phyloP scores from a whole-genome alignment of 1,140 invertebrate genomes.

The Rhyzopertha dominica region DNA sequence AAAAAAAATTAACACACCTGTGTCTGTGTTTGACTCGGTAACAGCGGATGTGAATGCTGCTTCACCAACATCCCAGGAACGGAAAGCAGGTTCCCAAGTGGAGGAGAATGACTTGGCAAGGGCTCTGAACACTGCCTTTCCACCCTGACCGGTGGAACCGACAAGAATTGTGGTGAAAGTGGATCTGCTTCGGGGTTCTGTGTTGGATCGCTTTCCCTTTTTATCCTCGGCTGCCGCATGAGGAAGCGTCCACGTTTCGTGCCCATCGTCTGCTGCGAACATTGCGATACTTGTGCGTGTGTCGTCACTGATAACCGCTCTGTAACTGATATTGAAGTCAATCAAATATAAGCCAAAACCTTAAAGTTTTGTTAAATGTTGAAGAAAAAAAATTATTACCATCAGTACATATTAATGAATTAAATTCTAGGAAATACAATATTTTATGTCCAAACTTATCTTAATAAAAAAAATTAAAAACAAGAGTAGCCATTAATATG shows the following conservation, averaged over 20 bases:
- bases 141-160: slow-evolving; percentile 47
- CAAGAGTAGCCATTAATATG: too few species aligned
- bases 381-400: too few species aligned
- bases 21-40: slow-evolving; percentile 51
- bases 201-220: slow-evolving; percentile 54
- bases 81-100: slow-evolving; percentile 53
- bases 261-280: slow-evolving; percentile 44
- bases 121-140: slow-evolving; percentile 58
- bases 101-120: slow-evolving; percentile 46
- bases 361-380: too few species aligned
- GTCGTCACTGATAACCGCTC: slow-evolving; percentile 26
- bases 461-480: too few species aligned
- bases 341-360: too few species aligned
- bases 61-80: slow-evolving; percentile 59
- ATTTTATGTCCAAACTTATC: too few species aligned
- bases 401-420: too few species aligned
- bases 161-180: slow-evolving; percentile 45
- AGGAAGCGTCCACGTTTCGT: slow-evolving; percentile 56
- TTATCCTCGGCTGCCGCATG: slow-evolving; percentile 62
- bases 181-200: slow-evolving; percentile 51
- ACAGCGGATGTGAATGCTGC: slow-evolving; percentile 60
- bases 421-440: too few species aligned
- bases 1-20: slow-evolving; percentile 28
- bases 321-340: slow-evolving; percentile 19
- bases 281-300: slow-evolving; percentile 26